Evolutionary conservation across 2,113 vertebrate species (phyloP).

Genomic region (Garra rufa): DNA sequence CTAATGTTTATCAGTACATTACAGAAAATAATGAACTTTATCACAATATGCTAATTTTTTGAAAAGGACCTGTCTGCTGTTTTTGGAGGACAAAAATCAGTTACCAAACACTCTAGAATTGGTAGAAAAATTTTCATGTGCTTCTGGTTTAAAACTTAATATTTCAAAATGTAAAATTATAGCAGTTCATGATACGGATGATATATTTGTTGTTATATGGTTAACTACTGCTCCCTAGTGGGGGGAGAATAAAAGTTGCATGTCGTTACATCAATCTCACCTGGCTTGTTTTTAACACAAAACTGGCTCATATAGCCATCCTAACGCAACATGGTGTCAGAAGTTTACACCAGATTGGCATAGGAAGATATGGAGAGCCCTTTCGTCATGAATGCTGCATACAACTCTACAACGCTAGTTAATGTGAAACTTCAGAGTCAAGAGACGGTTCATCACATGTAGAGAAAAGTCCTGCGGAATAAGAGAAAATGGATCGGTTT

Average conservation of each 20-base stretch:
- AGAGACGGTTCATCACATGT: background rate
- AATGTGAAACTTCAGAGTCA: background rate
- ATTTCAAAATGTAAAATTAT: background rate
- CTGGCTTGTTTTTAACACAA: no score
- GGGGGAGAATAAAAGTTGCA: no score
- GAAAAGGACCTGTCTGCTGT: no score
- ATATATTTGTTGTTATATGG: no score
- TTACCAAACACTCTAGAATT: background rate
- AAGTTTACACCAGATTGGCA: background rate
- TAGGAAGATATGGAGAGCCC: background rate
- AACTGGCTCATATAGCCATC: background rate
- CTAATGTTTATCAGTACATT: no score
- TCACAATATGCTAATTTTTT: no score
- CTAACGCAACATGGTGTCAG: background rate
- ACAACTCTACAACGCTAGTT: background rate
- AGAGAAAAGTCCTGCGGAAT: background rate
- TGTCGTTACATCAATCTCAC: no score
- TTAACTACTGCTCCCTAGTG: no score
- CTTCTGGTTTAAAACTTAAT: background rate
- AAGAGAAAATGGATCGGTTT: background rate
- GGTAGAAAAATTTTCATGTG: background rate
- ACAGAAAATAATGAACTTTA: no score
- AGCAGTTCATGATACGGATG: background rate
- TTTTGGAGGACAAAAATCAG: background rate
- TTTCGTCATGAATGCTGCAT: background rate